phyloP scores from a whole-genome alignment of 2,888 invertebrate species.

The Luperina testacea region DNA sequence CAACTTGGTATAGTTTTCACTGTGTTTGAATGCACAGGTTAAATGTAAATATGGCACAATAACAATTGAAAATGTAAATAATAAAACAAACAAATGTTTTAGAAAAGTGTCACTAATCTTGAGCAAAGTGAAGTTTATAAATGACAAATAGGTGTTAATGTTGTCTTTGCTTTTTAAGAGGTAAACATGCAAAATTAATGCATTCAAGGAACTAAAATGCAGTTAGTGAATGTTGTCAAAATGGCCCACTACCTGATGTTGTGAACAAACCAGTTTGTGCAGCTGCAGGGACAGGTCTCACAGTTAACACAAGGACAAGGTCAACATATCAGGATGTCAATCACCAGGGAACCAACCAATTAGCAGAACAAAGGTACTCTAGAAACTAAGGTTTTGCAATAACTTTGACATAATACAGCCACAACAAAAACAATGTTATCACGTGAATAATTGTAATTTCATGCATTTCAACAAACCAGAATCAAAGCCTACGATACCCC shows the following conservation, averaged over 20 bases:
- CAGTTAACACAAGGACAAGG: slow-evolving; percentile 37
- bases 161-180: slow-evolving; percentile 1
- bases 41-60: slow-evolving; percentile 1
- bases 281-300: slow-evolving; percentile 20
- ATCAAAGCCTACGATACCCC: slow-evolving; percentile 60
- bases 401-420: slow-evolving; percentile 33
- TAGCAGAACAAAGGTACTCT: slow-evolving; percentile 43
- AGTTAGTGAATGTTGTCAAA: slow-evolving; percentile 5
- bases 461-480: slow-evolving; percentile 64
- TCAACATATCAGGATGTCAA: slow-evolving; percentile 10
- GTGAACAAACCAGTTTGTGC: slow-evolving; percentile 33
- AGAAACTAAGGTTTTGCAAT: slow-evolving; percentile 29
- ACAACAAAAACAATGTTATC: slow-evolving; percentile 49
- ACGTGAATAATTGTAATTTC: slow-evolving; percentile 45
- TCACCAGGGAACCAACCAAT: slow-evolving; percentile 24
- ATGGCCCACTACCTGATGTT: slow-evolving; percentile 37
- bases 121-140: background rate
- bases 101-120: slow-evolving; percentile 15
- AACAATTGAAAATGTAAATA: background rate
- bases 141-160: slow-evolving; percentile 6
- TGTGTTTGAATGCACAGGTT: background rate
- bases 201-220: slow-evolving; percentile 10
- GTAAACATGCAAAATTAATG: slow-evolving; percentile 44
- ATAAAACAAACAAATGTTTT: slow-evolving; percentile 14
- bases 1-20: background rate